Evolutionary conservation across 2,797 vertebrate species (phyloP).

Genomic region (Hafferia zeledoni): DNA sequence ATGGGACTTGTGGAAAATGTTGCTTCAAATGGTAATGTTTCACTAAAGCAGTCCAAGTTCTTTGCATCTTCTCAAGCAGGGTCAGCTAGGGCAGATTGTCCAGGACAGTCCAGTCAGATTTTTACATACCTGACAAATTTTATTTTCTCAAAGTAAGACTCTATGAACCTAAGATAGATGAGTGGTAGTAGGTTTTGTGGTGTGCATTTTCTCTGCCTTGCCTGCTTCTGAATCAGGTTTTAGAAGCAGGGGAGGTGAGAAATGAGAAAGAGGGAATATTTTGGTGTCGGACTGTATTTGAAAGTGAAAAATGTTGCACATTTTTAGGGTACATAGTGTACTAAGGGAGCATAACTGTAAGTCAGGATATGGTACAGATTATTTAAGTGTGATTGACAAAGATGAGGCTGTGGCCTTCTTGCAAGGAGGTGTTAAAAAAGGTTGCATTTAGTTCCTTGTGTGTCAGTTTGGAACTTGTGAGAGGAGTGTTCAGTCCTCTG

Average conservation of each 20-base stretch:
- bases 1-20: background rate
- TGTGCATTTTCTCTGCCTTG: background rate
- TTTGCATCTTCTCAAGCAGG: background rate
- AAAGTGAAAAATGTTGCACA: conserved; percentile 28
- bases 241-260: conserved; percentile 33
- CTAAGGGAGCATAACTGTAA: background rate
- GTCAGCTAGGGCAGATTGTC: background rate
- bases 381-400: background rate
- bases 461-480: background rate
- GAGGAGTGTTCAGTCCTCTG: background rate
- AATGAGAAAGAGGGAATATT: background rate
- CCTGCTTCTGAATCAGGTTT: background rate
- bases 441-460: background rate
- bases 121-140: background rate
- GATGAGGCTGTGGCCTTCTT: background rate
- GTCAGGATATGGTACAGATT: background rate
- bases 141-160: background rate
- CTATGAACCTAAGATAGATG: background rate
- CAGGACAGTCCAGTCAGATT: background rate
- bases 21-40: background rate
- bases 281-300: background rate
- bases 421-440: background rate
- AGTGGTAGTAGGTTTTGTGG: background rate
- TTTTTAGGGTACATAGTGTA: background rate
- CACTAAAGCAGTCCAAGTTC: background rate